Conservation (phyloP, 1,140 invertebrate genomes). For the Scaptodrosophila lebanonensis region DNA sequence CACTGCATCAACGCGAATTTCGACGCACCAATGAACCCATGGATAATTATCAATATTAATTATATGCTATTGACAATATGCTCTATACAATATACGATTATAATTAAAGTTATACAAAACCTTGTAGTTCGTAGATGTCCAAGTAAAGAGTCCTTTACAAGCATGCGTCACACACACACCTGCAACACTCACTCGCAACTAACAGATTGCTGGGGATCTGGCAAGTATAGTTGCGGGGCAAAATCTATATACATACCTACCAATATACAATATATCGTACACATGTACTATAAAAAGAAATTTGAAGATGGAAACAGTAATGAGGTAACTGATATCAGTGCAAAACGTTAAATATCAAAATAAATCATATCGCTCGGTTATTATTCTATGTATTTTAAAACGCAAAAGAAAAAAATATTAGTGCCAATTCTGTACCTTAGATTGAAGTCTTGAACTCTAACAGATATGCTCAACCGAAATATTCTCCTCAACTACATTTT, state of each 20-base stretch:
- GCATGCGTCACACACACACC: constrained; percentile 38
- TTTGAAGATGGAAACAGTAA: too few species aligned
- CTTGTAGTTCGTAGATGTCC: not conserved
- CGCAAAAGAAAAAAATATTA: constrained; percentile 27
- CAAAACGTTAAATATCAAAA: constrained; percentile 58
- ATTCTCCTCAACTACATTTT: constrained; percentile 4
- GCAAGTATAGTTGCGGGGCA: constrained; percentile 38
- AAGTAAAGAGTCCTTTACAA: not conserved
- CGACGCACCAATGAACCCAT: constrained; percentile 59
- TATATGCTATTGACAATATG: constrained; percentile 26
- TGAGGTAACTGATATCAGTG: constrained; percentile 67
- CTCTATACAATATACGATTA: not conserved
- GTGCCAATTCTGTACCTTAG: constrained; percentile 62
- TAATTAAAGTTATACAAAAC: too few species aligned
- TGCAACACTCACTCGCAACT: constrained; percentile 23
- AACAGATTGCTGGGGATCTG: too few species aligned
- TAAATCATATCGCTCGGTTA: constrained; percentile 52
- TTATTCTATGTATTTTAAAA: constrained; percentile 14
- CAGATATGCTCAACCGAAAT: constrained; percentile 20
- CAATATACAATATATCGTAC: constrained; percentile 32
- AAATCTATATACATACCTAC: constrained; percentile 25
- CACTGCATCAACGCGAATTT: constrained; percentile 70
- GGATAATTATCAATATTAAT: constrained; percentile 59
- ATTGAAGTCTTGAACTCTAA: constrained; percentile 11
- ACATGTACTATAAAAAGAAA: constrained; percentile 28